Evolutionary conservation across 1,140 invertebrate genomes (phyloP).

Genomic region (Anadara kagoshimensis): DNA sequence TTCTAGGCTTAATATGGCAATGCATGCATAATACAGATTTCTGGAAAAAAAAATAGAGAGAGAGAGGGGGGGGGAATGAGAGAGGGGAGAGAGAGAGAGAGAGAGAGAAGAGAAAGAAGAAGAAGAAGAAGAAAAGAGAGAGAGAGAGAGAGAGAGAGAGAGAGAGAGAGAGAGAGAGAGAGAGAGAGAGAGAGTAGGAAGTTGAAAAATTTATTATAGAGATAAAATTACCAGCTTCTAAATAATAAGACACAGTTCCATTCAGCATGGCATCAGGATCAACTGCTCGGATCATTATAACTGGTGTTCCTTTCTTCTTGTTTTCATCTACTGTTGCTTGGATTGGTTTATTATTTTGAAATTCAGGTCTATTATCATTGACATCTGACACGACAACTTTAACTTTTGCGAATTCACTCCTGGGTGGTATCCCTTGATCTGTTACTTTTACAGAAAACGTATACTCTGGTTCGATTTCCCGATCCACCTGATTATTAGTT

Average conservation of each 20-base stretch:
- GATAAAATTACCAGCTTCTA: conserved; percentile 16
- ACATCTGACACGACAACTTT: conserved; percentile 87
- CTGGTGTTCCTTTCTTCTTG: conserved; percentile 85
- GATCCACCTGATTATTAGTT: conserved; percentile 86
- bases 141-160: too few relatives aligned
- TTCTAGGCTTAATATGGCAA: too few relatives aligned
- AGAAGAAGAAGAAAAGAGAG: too few relatives aligned
- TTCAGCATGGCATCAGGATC: conserved; percentile 85
- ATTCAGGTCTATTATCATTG: conserved; percentile 90
- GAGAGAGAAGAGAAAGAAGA: too few relatives aligned
- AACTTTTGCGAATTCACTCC: conserved; percentile 82
- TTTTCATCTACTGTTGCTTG: conserved; percentile 83
- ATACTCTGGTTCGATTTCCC: conserved; percentile 89
- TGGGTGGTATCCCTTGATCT: conserved; percentile 87
- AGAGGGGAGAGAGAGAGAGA: too few relatives aligned
- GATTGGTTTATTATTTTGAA: conserved; percentile 77
- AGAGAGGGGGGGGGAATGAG: too few relatives aligned
- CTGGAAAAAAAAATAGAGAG: too few relatives aligned
- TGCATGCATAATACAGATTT: too few relatives aligned
- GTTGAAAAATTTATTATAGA: not conserved
- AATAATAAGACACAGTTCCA: conserved; percentile 60
- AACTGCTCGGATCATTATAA: conserved; percentile 96
- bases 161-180: not conserved
- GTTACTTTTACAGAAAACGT: conserved; percentile 81
- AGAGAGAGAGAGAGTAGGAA: not conserved